Evolutionary conservation across 2,113 vertebrate species (phyloP), one percentile per base, ranked within the genome.

Genomic region (Petaurus breviceps): DNA sequence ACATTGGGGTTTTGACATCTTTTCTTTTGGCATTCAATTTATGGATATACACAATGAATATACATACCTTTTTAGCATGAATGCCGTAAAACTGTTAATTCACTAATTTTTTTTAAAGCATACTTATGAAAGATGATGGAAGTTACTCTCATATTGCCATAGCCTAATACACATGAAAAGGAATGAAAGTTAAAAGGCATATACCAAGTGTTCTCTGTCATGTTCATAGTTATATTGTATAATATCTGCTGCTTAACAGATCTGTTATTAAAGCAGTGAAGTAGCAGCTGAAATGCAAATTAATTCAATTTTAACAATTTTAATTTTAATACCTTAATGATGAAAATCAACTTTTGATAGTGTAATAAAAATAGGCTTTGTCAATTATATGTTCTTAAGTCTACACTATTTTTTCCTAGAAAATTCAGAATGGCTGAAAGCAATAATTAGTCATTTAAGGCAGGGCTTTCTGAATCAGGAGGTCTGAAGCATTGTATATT

Each of bases 261-360:
- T 51, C 53, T 50, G 46, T 96, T 97, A 94, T 95, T 92, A 96
- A 96, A 98, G 91, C 77, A 90, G 93, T 57, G 91, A 95, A 25
- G 49, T 92, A 96, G 93, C 94, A 97, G 47, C 94, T 92, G 97
- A 96, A 94, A 92, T 92, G 31, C 8, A 91, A 22, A 55, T 68
- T 10, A 4, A 68, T 98, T 97, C 96, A 91, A 77, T 96, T 94
- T 96, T 93, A 77, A 93, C 93, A 93, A 43, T 94, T 90, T 91
- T 96, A 50, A 8, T 92, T 26, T 53, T 93, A 94, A 89, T 57
- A 96, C 90, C 89, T 16, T 96, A 52, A 90, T 91, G 57, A 91
- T 93, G 94, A 93, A 96, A n/a, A 90, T 55, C 12, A 94, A 28
- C 91, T 97, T 96, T 96, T 96, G 89, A 89, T 55, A 51, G 50